These are phyloP conservation scores for Apotomis capreana DNA, from an alignment of 2,888 invertebrate genomes.

Conservation along the genomic window DNA sequence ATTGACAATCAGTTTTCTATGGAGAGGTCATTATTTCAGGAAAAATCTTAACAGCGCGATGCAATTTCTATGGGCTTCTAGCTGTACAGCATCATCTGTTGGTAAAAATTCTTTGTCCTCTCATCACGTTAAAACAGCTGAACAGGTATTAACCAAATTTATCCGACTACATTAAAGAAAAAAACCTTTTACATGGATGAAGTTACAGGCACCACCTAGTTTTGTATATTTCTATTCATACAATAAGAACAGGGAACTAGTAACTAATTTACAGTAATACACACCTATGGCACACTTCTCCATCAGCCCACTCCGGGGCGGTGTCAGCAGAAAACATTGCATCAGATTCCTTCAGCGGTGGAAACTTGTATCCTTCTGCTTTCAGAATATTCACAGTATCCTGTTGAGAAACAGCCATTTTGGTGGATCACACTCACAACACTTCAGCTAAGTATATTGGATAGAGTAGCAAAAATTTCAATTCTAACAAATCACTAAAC, in stretches of 20 bases:
- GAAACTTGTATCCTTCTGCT: slow-evolving; percentile 96
- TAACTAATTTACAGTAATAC: background rate
- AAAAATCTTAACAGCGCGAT: too few relatives aligned
- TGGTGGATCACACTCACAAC: slow-evolving; percentile 1
- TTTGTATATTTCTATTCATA: background rate
- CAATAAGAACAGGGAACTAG: background rate
- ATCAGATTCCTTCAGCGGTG: slow-evolving; percentile 95
- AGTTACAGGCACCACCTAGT: too few relatives aligned
- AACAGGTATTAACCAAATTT: too few relatives aligned
- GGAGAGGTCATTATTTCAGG: too few relatives aligned
- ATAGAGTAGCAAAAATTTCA: slow-evolving; percentile 50
- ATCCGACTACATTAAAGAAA: too few relatives aligned
- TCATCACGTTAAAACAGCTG: too few relatives aligned
- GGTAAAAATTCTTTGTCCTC: too few relatives aligned
- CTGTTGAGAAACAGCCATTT: slow-evolving; percentile 71
- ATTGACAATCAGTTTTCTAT: too few relatives aligned
- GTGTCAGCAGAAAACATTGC: slow-evolving; percentile 99
- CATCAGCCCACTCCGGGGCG: slow-evolving; percentile 99
- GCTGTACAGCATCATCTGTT: too few relatives aligned
- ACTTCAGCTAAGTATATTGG: slow-evolving; percentile 12
- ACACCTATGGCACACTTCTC: slow-evolving; percentile 93
- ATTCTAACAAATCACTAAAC: slow-evolving; percentile 5
- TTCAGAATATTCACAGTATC: slow-evolving; percentile 97
- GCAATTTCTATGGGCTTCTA: too few relatives aligned
- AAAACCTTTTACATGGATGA: too few relatives aligned